Evolutionary conservation across 2,797 vertebrate species (phyloP), one percentile per base, ranked within the genome.

Genomic region (Poeciliopsis turneri): DNA sequence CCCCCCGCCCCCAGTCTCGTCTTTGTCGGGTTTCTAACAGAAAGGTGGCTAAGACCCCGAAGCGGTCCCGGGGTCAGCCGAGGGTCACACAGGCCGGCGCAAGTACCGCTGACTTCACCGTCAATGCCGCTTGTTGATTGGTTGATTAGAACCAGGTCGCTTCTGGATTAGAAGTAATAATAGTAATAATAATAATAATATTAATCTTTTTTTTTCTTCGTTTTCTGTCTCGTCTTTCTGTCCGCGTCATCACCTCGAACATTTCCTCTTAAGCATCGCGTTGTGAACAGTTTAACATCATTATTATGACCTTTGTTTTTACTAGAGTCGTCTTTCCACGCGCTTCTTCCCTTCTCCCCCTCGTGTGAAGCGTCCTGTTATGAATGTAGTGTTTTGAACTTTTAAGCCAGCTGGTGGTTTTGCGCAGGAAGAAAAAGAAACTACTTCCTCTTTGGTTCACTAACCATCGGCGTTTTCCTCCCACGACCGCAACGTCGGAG

Each of bases 151-250:
- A 28, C 83, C 81, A 28, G 86, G 86, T 53, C 20, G 46, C 47
- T 85, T 90, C 74, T 70, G 88, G 70, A 82, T 83, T 55, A 64
- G 41, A 36, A 55, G 5, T 25, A 55, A 55, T 4, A 55, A n/a
- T 25, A 55, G 13, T 25, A 47, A 13, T 6, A 8, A 20, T 18
- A 8, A 20, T 18, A n/a, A 55, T 49, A 23, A 13, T 49, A 47
- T 11, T 43, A 43, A 43, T 2, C 0, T 1, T 2, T 51, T 51
- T 53, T 25, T 53, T 51, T 51, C 20, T 51, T 23, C 81, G 66
- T 90, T 92, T 88, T 92, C 75, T 82, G 92, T 94, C 86, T 64
- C 0, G 92, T 94, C 87, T 0, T 11, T 4, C 3, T 61, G 90
- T 92, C 88, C 83, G 43, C 25, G 90, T 91, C 81, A 0, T 11